Conservation (phyloP, 2,113 vertebrate species). For the Hydropotes inermis region DNA sequence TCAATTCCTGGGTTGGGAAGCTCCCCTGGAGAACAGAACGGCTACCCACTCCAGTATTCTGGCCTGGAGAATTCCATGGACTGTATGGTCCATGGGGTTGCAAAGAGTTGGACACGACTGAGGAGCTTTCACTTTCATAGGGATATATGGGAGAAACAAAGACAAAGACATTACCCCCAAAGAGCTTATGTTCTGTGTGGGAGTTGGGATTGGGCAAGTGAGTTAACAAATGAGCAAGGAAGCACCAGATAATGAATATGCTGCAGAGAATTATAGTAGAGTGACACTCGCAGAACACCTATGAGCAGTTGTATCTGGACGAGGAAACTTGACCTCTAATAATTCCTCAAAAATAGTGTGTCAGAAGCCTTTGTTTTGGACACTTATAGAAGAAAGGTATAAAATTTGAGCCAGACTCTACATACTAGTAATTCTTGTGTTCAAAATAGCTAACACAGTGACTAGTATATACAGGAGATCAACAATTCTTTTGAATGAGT, state of each 20-base stretch:
- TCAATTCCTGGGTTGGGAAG: not conserved
- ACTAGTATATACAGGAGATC: not conserved
- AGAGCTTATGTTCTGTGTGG: not conserved
- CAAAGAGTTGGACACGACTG: not conserved
- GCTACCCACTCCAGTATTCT: not conserved
- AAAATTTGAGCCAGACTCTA: not conserved
- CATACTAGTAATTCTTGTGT: not conserved
- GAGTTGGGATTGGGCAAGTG: not conserved
- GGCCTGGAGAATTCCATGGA: not conserved
- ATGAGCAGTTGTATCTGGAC: not conserved
- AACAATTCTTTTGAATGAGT: not conserved
- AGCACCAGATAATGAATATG: not conserved
- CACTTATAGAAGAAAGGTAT: not conserved
- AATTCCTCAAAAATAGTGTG: not conserved
- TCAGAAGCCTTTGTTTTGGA: not conserved
- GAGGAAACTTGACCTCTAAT: not conserved
- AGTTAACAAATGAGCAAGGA: not conserved
- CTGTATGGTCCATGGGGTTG: not conserved
- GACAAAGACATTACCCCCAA: not conserved
- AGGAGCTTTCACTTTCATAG: not conserved
- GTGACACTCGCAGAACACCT: not conserved
- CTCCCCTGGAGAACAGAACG: accelerated
- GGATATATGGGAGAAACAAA: not conserved
- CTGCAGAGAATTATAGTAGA: not conserved
- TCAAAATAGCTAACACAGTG: not conserved